Percentiles rank a stretch among this genome's conserved stretches.
These are phyloP conservation scores for Chymomyza fuscimana DNA, from an alignment of 2,888 invertebrate genomes.

Conservation along the genomic window DNA sequence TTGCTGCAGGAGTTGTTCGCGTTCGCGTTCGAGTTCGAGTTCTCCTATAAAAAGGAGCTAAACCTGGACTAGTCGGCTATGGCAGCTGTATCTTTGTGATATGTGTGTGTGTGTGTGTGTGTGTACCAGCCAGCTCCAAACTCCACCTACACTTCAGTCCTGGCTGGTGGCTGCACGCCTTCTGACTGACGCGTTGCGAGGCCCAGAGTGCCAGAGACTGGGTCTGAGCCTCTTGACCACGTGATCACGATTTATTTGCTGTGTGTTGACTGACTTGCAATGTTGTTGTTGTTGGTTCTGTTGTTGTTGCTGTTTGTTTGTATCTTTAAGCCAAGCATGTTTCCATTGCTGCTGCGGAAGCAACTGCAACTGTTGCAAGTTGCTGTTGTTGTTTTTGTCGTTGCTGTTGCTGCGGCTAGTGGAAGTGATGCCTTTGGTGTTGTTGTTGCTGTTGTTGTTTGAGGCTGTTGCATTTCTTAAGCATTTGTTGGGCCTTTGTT, in stretches of 20 bases:
- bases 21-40: not conserved
- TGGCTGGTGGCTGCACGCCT: constrained; percentile 5
- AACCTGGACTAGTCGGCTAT: constrained; percentile 19
- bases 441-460: constrained; percentile 24
- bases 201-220: constrained; percentile 9
- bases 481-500: constrained; percentile 12
- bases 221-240: constrained; percentile 70
- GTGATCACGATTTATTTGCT: constrained; percentile 77
- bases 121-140: constrained; percentile 40
- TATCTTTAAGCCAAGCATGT: constrained; percentile 60
- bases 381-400: constrained; percentile 35
- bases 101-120: constrained; percentile 36
- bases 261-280: constrained; percentile 33
- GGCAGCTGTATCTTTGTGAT: not conserved
- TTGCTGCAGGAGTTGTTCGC: constrained; percentile 59
- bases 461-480: not conserved
- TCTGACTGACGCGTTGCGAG: constrained; percentile 1
- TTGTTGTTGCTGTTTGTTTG: constrained; percentile 50
- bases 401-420: constrained; percentile 25
- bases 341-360: constrained; percentile 47
- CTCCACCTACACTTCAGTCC: constrained; percentile 57
- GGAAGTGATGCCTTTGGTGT: constrained; percentile 17
- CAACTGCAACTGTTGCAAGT: constrained; percentile 55
- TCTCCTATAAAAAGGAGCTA: constrained; percentile 51
- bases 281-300: constrained; percentile 44